phyloP scores from a whole-genome alignment of 2,113 vertebrate genomes.

The Callospermophilus lateralis region DNA sequence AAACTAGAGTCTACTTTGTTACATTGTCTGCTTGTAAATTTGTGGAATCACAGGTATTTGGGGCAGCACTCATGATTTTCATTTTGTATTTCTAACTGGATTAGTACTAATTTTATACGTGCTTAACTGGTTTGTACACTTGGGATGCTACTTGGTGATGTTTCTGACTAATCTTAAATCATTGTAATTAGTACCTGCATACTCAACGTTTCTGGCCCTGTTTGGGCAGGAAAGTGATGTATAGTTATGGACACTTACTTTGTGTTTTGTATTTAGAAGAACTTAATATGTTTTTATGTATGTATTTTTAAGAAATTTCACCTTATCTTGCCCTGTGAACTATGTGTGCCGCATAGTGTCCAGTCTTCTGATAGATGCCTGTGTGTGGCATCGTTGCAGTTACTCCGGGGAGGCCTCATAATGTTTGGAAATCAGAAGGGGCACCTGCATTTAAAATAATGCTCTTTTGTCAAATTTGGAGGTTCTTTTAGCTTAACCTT shows the following conservation, averaged over 20 bases:
- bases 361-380: conserved; percentile 83
- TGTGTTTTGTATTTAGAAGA: conserved; percentile 83
- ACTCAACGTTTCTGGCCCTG: conserved; percentile 84
- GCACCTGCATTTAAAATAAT: background rate
- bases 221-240: conserved; percentile 84
- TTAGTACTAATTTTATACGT: conserved; percentile 89
- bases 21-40: conserved; percentile 87
- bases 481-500: background rate
- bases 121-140: conserved; percentile 84
- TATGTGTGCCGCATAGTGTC: conserved; percentile 82
- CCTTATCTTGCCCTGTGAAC: conserved; percentile 84
- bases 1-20: conserved; percentile 89
- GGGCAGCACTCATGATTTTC: conserved; percentile 88
- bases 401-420: conserved; percentile 84
- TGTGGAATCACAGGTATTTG: conserved; percentile 89
- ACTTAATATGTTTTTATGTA: conserved; percentile 84
- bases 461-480: background rate
- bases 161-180: conserved; percentile 84
- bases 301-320: conserved; percentile 83
- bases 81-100: conserved; percentile 93
- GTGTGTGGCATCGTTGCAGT: conserved; percentile 81
- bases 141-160: conserved; percentile 86
- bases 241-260: conserved; percentile 83
- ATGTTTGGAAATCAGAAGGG: conserved; percentile 80
- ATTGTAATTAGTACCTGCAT: conserved; percentile 86